Evolutionary conservation across 2,888 invertebrate species (phyloP).

Genomic region (Corbicula japonica): DNA sequence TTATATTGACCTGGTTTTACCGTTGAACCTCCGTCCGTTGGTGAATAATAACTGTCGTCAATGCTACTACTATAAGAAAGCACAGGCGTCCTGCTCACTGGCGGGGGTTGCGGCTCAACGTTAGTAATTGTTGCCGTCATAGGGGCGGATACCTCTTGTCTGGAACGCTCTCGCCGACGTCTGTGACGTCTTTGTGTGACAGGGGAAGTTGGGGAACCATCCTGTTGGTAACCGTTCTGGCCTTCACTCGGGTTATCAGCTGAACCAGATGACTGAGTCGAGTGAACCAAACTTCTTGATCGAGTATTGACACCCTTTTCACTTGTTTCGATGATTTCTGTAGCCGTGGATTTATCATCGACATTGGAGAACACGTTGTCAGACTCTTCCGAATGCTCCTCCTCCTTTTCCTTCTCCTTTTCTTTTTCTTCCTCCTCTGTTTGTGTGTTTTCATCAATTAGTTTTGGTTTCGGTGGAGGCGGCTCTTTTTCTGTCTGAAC

Average conservation of each 20-base stretch:
- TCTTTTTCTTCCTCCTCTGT: slow-evolving; percentile 68
- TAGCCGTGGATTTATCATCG: slow-evolving; percentile 76
- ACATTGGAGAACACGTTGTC: slow-evolving; percentile 65
- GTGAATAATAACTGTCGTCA: slow-evolving; percentile 78
- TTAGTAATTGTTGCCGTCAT: slow-evolving; percentile 72
- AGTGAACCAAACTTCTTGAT: slow-evolving; percentile 75
- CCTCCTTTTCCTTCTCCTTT: slow-evolving; percentile 62
- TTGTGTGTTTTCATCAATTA: slow-evolving; percentile 65
- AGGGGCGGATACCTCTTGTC: slow-evolving; percentile 78
- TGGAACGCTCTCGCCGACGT: slow-evolving; percentile 75
- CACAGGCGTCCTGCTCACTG: slow-evolving; percentile 63
- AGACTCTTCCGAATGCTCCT: slow-evolving; percentile 56
- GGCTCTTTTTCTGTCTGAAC: slow-evolving; percentile 71
- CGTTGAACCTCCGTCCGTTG: slow-evolving; percentile 70
- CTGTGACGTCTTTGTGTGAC: slow-evolving; percentile 65
- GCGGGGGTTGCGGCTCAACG: slow-evolving; percentile 56
- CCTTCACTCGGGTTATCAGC: slow-evolving; percentile 57
- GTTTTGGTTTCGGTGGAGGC: slow-evolving; percentile 64
- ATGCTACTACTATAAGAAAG: slow-evolving; percentile 82
- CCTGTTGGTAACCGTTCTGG: slow-evolving; percentile 60
- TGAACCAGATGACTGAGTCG: slow-evolving; percentile 62
- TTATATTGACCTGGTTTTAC: slow-evolving; percentile 61
- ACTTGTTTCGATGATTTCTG: slow-evolving; percentile 76
- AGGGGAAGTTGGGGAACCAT: slow-evolving; percentile 64
- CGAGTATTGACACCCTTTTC: slow-evolving; percentile 84